Evolutionary conservation across 2,797 vertebrate species (phyloP).

Genomic region (Enoplosus armatus): DNA sequence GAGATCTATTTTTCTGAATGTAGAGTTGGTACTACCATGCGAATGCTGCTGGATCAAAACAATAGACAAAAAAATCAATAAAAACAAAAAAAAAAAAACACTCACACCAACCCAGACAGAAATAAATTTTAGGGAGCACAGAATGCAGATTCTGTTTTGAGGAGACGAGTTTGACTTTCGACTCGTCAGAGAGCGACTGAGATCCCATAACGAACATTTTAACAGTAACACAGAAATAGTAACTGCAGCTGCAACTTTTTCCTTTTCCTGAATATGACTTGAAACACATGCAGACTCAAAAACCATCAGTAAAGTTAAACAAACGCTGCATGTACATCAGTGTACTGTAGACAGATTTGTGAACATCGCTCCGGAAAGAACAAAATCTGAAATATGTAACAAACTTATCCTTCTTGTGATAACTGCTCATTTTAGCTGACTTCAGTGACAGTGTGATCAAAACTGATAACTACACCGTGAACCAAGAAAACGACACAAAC

Average conservation of each 20-base stretch:
- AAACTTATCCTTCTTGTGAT: slow-evolving; percentile 50
- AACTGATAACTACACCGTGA: slow-evolving; percentile 50
- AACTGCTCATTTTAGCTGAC: slow-evolving; percentile 60
- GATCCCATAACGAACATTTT: slow-evolving; percentile 35
- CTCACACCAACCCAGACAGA: slow-evolving; percentile 53
- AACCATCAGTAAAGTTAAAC: slow-evolving; percentile 55
- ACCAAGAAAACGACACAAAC: slow-evolving; percentile 57
- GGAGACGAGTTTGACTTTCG: slow-evolving; percentile 23
- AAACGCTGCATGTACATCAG: slow-evolving; percentile 49
- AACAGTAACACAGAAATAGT: slow-evolving; percentile 61
- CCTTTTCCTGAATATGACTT: slow-evolving; percentile 85
- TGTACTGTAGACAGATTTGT: slow-evolving; percentile 63
- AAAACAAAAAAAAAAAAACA: slow-evolving; percentile 37
- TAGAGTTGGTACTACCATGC: slow-evolving; percentile 77
- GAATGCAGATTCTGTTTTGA: slow-evolving; percentile 20
- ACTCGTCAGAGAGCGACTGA: slow-evolving; percentile 24
- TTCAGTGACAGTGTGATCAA: slow-evolving; percentile 62
- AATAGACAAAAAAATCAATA: slow-evolving; percentile 55
- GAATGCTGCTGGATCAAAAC: slow-evolving; percentile 81
- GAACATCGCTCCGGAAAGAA: slow-evolving; percentile 60
- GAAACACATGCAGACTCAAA: slow-evolving; percentile 80
- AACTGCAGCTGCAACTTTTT: slow-evolving; percentile 74
- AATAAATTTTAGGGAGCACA: slow-evolving; percentile 25
- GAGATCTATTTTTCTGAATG: slow-evolving; percentile 84
- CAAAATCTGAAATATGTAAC: slow-evolving; percentile 49